A percentile compares a stretch with the other conserved stretches of the same genome.
phyloP scores from a whole-genome alignment of 1,140 invertebrate species.

The Trachymyrmex cornetzi region DNA sequence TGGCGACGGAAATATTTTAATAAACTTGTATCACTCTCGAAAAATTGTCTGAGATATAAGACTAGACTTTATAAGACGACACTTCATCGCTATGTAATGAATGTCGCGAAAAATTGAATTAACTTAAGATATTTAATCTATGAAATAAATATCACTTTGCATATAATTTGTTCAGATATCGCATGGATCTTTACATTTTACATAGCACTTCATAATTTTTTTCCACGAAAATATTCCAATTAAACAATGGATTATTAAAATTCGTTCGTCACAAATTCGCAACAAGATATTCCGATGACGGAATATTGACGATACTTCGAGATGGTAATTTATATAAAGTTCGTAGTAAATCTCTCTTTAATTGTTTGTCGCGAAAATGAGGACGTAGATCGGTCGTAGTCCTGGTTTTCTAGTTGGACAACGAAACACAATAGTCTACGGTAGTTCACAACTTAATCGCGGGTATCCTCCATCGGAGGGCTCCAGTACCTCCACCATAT shows the following conservation, averaged over 20 bases:
- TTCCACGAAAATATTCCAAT: not conserved
- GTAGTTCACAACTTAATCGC: conserved; percentile 63
- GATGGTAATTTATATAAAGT: not conserved
- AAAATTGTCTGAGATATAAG: conserved; percentile 9
- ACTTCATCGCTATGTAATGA: conserved; percentile 58
- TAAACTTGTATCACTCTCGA: conserved; percentile 51
- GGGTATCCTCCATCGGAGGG: conserved; percentile 52
- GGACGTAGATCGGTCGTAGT: conserved; percentile 2
- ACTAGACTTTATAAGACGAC: not conserved
- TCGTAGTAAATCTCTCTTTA: no score
- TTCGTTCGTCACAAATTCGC: not conserved
- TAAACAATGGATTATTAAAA: not conserved
- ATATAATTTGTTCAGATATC: conserved; percentile 10
- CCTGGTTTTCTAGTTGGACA: conserved; percentile 47
- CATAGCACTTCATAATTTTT: conserved; percentile 18
- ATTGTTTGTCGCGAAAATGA: not conserved
- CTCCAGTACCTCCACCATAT: conserved; percentile 67
- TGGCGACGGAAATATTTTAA: conserved; percentile 48
- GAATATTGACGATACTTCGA: not conserved
- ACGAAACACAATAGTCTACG: conserved; percentile 60
- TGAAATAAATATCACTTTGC: not conserved
- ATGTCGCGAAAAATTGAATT: not conserved
- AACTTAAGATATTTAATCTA: conserved; percentile 10
- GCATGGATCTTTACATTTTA: conserved; percentile 17
- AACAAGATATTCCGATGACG: not conserved